phyloP scores from a whole-genome alignment of 1,140 invertebrate genomes.

The Cydia strobilella region DNA sequence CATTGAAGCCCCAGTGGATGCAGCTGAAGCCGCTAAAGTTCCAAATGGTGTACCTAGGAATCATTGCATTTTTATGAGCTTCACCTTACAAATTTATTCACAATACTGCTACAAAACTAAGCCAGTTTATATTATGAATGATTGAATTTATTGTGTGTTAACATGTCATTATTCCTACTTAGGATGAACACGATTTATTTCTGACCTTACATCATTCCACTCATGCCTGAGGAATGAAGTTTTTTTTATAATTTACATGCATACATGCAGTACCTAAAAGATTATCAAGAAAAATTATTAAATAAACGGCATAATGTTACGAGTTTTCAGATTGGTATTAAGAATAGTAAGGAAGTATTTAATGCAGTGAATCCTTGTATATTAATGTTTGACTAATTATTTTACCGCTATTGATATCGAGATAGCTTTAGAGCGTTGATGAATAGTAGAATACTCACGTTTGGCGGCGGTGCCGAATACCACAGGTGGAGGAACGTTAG shows the following conservation, averaged over 20 bases:
- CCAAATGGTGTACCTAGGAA: slow-evolving; percentile 66
- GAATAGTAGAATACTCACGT: slow-evolving; percentile 55
- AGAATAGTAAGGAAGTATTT: not conserved
- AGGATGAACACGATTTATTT: too few relatives aligned
- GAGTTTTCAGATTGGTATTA: not conserved
- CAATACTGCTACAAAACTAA: not conserved
- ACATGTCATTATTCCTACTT: too few relatives aligned
- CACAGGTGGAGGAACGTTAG: slow-evolving; percentile 55
- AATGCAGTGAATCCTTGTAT: not conserved
- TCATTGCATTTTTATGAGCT: not conserved
- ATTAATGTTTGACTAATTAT: not conserved
- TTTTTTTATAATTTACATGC: too few relatives aligned
- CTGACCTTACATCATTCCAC: too few relatives aligned
- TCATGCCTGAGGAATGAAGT: too few relatives aligned
- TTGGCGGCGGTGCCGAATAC: slow-evolving; percentile 68
- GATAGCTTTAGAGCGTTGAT: not conserved
- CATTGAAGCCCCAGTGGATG: slow-evolving; percentile 65
- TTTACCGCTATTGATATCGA: not conserved
- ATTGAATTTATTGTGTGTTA: too few relatives aligned
- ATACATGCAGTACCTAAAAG: too few relatives aligned
- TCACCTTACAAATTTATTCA: not conserved
- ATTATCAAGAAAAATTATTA: not conserved
- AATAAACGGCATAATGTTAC: not conserved
- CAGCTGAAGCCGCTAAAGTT: slow-evolving; percentile 54
- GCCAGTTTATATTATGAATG: too few relatives aligned